Base-by-base conservation (phyloP, 2,797 vertebrate genomes). In the Australoheros facetus region DNA sequence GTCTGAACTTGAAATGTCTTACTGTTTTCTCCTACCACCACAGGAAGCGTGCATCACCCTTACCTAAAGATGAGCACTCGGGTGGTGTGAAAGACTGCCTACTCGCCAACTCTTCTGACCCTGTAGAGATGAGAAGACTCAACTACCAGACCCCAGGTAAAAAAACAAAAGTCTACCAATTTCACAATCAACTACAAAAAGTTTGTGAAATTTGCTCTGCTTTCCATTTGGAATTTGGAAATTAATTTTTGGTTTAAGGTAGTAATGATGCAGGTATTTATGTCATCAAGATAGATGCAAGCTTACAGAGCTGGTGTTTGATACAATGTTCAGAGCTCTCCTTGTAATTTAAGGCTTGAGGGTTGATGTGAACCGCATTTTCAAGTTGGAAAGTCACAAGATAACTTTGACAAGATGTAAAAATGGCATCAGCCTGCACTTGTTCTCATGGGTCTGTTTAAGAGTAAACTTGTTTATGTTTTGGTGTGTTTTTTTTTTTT, bases 101-200 rank as follows among this genome's bases (percentile, higher is more conserved):
- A 80, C 93, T 98, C 93, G 96, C 96, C 58, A 96, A 98, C 90
- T 97, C 98, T 11, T 98, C 97, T 0, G 98, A 99, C 86, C 98
- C 98, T 0, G 98, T 99, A 69, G 98, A 99, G 93, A 97, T 99
- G 97, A 95, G 98, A 75, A 93, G 98, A 57, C 97, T 99, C 86
- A 99, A 99, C 95, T 98, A 97, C 89, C 98, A 98, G 90, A 99
- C 97, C 12, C 97, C 97, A 97, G 98, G 98, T 98, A 96, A 82
- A 23, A 42, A 37, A 37, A 37, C 4, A 0, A 26, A 3, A 2
- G 28, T 28, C 17, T 60, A 3, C 23, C 19, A 2, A 13, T 64
- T 10, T 8, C 23, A 19, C 34, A 23, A 51, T 17, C 17, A 45
- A 13, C n/a, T 23, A 10, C 32, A 45, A 16, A 2, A 42, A 10